phyloP scores from a whole-genome alignment of 1,140 invertebrate species.

The Heterodera schachtii region DNA sequence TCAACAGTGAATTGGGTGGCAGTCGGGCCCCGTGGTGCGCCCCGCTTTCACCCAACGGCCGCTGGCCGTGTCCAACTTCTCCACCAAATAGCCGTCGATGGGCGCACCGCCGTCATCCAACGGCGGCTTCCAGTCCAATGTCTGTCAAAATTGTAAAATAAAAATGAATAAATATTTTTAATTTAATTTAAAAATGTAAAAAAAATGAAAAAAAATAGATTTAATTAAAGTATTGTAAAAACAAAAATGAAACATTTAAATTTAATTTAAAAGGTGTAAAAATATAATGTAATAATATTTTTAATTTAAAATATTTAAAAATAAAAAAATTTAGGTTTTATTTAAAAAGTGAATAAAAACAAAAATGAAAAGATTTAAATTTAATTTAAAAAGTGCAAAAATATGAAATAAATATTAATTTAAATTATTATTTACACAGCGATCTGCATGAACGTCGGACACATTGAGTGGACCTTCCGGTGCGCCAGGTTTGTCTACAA shows the following conservation, averaged over 20 bases:
- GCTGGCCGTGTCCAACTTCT: constrained; percentile 60
- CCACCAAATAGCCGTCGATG: constrained; percentile 68
- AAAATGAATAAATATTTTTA: too few species aligned
- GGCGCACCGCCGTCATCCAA: constrained; percentile 90
- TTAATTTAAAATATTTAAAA: too few species aligned
- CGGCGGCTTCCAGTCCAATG: constrained; percentile 83
- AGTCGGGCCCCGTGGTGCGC: constrained; percentile 53
- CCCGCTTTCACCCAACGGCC: constrained; percentile 62
- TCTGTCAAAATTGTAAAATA: constrained; percentile 65
- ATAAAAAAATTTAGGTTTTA: too few species aligned
- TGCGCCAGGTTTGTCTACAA: constrained; percentile 86
- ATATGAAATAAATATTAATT: neutral
- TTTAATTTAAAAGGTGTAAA: too few species aligned
- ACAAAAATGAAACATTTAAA: too few species aligned
- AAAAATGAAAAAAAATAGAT: too few species aligned
- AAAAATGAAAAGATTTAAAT: too few species aligned
- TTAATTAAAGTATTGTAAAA: too few species aligned
- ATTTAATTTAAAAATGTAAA: too few species aligned
- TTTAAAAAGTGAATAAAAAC: too few species aligned
- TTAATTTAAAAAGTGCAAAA: too few species aligned
- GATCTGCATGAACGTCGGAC: constrained; percentile 87
- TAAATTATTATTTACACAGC: constrained; percentile 69
- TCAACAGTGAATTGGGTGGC: constrained; percentile 61
- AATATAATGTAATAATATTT: too few species aligned
- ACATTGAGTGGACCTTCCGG: constrained; percentile 92